phyloP scores from a whole-genome alignment of 2,888 invertebrate species.

The Nudaria mundana region DNA sequence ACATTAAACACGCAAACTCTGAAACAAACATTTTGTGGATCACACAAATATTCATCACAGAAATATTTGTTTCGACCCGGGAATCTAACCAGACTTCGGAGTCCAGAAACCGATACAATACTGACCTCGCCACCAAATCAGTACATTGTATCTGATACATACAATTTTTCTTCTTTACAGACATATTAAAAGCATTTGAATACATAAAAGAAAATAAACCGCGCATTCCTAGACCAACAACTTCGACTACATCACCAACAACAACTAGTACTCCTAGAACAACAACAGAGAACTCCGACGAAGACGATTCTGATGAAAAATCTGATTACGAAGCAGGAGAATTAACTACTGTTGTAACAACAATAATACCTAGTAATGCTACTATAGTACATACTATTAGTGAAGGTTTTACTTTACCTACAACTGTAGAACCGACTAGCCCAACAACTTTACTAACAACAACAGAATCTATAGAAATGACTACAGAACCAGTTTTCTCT shows the following conservation, averaged over 20 bases:
- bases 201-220: conserved; percentile 39
- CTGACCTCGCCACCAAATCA: no score
- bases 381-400: not conserved
- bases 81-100: no score
- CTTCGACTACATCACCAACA: conserved; percentile 17
- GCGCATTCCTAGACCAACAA: conserved; percentile 16
- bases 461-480: not conserved
- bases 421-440: not conserved
- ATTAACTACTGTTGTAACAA: not conserved
- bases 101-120: no score
- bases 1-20: no score
- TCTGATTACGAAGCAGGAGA: not conserved
- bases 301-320: conserved; percentile 5
- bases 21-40: no score
- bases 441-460: not conserved
- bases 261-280: conserved; percentile 1
- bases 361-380: not conserved
- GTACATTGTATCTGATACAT: no score
- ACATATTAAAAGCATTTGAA: conserved; percentile 42
- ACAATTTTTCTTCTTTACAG: no score
- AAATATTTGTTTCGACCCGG: no score
- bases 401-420: not conserved
- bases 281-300: not conserved
- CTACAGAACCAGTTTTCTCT: not conserved
- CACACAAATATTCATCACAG: no score